Evolutionary conservation across 2,113 vertebrate genomes (phyloP), one percentile per base, ranked within the genome.

Genomic region (Petromus typicus): DNA sequence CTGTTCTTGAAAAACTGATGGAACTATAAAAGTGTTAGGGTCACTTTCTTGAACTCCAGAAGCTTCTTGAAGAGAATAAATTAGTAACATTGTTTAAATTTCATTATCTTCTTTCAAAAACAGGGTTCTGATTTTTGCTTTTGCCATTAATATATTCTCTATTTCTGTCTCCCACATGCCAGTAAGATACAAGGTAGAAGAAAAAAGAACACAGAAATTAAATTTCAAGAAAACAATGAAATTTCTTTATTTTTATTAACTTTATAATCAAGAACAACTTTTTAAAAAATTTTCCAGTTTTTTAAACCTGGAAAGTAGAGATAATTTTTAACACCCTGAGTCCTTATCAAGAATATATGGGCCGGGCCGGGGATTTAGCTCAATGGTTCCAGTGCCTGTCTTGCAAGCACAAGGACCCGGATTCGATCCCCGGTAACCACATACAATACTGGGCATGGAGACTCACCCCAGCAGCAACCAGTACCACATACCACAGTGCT

Each of bases 31-130:
- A 45, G 17, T 69, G 40, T 25, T 23, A 93, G 88, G 88, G 48
- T 92, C 71, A 88, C 16, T 85, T 78, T 61, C 51, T 78, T 90
- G 63, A 93, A 89, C 30, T 87, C 18, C 4, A 83, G 34, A 95
- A 93, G 82, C 40, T 85, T 95, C 25, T 89, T 54, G 25, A 54
- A 71, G 43, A 92, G n/a, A 95, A 94, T 48, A 88, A 71, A 90
- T 92, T 80, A 84, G n/a, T 40, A 82, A 51, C 71, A 0, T 86
- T 69, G 88, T 79, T 69, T 75, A 79, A 7, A 32, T 61, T 96
- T 63, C 45, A 78, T 89, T 82, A 54, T 54, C 14, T 71, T 93
- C 64, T 78, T 89, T 92, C 43, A 51, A 94, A 93, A 79, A 22
- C 69, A 2, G 63, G n/a, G 81, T n/a, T 86, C 23, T 30, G 91